Percentiles rank a stretch among this genome's conserved stretches.
Conservation (phyloP, 2,888 invertebrate species). For the Dromius quadrimaculatus region DNA sequence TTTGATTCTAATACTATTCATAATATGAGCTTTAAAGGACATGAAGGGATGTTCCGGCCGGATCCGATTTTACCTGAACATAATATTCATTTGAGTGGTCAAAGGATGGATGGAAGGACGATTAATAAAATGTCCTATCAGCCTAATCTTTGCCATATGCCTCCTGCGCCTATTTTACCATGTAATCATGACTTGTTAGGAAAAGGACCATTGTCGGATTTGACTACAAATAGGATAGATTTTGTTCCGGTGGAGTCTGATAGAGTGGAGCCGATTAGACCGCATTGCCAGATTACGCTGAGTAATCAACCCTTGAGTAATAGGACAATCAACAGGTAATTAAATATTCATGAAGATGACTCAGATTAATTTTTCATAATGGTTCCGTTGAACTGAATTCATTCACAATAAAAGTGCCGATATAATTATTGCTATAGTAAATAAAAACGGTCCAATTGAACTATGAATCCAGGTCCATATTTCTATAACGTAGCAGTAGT, state of each 20-base stretch:
- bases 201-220: slow-evolving; percentile 72
- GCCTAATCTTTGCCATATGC: slow-evolving; percentile 67
- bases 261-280: slow-evolving; percentile 65
- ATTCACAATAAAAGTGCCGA: too few species aligned
- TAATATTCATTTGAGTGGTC: slow-evolving; percentile 59
- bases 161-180: slow-evolving; percentile 68
- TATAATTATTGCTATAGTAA: too few species aligned
- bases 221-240: slow-evolving; percentile 76
- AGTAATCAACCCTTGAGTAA: slow-evolving; percentile 65
- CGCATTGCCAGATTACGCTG: slow-evolving; percentile 63
- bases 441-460: too few species aligned
- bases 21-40: slow-evolving; percentile 62
- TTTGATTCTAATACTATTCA: slow-evolving; percentile 42
- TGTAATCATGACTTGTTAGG: slow-evolving; percentile 70
- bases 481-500: too few species aligned
- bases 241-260: slow-evolving; percentile 71
- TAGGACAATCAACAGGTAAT: slow-evolving; percentile 51
- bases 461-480: too few species aligned
- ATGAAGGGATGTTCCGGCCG: slow-evolving; percentile 61
- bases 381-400: too few species aligned
- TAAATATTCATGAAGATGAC: too few species aligned
- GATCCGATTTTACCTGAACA: slow-evolving; percentile 58
- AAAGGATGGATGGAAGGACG: slow-evolving; percentile 57
- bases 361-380: too few species aligned
- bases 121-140: slow-evolving; percentile 72